Evolutionary conservation across 2,113 vertebrate species (phyloP).

Genomic region (Pontoporia blainvillei): DNA sequence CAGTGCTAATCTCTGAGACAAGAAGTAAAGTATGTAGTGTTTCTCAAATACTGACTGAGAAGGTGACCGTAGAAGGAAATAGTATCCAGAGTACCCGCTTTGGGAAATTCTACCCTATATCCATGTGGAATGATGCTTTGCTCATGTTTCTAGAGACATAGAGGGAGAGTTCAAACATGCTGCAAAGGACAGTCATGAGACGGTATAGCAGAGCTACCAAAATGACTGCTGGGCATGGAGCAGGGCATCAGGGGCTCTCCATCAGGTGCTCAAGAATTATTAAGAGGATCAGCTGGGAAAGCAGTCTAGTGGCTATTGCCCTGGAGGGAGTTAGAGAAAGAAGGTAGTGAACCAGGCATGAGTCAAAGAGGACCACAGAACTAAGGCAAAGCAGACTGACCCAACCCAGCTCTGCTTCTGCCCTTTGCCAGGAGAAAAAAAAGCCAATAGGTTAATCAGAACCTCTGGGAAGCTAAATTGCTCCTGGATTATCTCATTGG

Average conservation of each 20-base stretch:
- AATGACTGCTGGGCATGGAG: neutral
- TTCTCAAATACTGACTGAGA: neutral
- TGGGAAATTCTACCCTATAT: neutral
- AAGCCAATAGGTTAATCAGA: neutral
- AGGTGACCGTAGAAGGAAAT: neutral
- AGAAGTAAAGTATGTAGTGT: neutral
- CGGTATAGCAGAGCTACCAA: neutral
- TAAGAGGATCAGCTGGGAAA: neutral
- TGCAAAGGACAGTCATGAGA: neutral
- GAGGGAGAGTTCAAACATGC: neutral
- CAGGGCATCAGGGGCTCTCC: neutral
- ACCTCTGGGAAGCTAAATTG: neutral
- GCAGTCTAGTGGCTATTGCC: fast-evolving
- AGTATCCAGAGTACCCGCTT: neutral
- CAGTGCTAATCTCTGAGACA: neutral
- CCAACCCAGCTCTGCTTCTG: fast-evolving
- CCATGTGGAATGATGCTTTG: neutral
- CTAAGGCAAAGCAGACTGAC: neutral
- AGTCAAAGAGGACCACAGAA: neutral
- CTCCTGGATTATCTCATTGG: neutral
- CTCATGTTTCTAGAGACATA: neutral
- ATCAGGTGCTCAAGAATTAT: neutral
- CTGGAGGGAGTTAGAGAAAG: neutral
- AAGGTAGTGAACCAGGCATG: neutral
- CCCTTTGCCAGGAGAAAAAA: fast-evolving